Conservation (phyloP, 2,888 invertebrate species). For the Acanthosoma haemorrhoidale region DNA sequence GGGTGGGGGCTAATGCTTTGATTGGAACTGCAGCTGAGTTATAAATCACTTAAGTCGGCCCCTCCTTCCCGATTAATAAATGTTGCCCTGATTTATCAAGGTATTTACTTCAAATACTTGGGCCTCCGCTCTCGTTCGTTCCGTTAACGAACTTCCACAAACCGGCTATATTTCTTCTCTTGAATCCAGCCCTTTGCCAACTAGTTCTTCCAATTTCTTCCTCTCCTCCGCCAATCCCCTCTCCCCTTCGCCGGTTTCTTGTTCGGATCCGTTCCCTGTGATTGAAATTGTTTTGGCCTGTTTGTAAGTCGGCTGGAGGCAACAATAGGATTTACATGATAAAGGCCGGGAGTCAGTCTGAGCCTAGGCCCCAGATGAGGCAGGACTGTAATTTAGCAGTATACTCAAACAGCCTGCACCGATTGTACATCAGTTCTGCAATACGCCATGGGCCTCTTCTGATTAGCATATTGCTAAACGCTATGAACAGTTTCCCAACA, state of each 20-base stretch:
- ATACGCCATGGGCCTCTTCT: too few relatives aligned
- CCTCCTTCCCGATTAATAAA: constrained; percentile 19
- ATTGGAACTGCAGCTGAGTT: neutral
- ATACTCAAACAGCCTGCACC: too few relatives aligned
- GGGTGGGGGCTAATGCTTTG: too few relatives aligned
- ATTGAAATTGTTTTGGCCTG: constrained; percentile 5
- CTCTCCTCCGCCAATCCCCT: too few relatives aligned
- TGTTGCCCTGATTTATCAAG: constrained; percentile 22
- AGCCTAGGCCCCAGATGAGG: neutral
- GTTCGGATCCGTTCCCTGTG: neutral
- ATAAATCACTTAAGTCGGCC: neutral
- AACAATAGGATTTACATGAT: constrained; percentile 8
- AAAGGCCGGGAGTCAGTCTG: neutral
- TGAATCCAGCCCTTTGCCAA: neutral
- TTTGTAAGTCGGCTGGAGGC: neutral
- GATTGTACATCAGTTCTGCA: too few relatives aligned
- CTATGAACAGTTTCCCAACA: too few relatives aligned
- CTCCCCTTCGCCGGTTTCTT: too few relatives aligned
- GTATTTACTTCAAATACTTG: constrained; percentile 7
- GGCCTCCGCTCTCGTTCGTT: neutral
- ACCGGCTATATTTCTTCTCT: constrained; percentile 4
- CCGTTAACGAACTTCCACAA: constrained; percentile 3
- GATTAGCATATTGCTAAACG: too few relatives aligned
- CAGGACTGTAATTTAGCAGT: neutral
- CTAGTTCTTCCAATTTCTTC: constrained; percentile 8